Conservation (phyloP, 2,888 invertebrate genomes). For the Clivina fossor region DNA sequence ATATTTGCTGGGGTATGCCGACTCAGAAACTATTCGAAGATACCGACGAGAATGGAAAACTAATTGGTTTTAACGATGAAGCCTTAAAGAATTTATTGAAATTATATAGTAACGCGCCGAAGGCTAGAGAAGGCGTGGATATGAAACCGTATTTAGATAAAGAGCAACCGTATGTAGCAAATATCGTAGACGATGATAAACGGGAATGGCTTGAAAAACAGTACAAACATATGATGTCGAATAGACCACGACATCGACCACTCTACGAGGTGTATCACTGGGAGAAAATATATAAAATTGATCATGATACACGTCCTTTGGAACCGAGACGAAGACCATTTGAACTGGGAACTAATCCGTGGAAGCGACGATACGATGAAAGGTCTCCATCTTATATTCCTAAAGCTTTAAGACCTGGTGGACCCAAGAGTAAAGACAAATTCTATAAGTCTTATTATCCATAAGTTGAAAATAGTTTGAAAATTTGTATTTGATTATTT, state of each 20-base stretch:
- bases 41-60: conserved; percentile 66
- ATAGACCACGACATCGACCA: conserved; percentile 64
- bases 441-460: conserved; percentile 72
- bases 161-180: conserved; percentile 61
- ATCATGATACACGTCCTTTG: conserved; percentile 66
- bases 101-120: conserved; percentile 72
- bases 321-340: conserved; percentile 72
- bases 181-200: conserved; percentile 69
- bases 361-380: conserved; percentile 66
- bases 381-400: conserved; percentile 71
- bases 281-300: conserved; percentile 81
- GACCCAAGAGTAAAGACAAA: conserved; percentile 63
- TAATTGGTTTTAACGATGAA: conserved; percentile 78
- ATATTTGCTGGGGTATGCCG: conserved; percentile 78
- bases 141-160: conserved; percentile 74
- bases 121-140: conserved; percentile 57
- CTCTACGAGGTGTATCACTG: conserved; percentile 74
- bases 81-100: conserved; percentile 72
- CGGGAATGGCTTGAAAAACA: conserved; percentile 69
- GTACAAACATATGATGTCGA: conserved; percentile 70
- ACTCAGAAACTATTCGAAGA: conserved; percentile 73
- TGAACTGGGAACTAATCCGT: conserved; percentile 65
- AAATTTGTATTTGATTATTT: conserved; percentile 7
- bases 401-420: conserved; percentile 61
- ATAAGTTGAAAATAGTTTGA: conserved; percentile 38